Evolutionary conservation across 2,113 vertebrate species (phyloP), one percentile per base, ranked within the genome.

Genomic region (Pseudorhombus dupliciocellatus): DNA sequence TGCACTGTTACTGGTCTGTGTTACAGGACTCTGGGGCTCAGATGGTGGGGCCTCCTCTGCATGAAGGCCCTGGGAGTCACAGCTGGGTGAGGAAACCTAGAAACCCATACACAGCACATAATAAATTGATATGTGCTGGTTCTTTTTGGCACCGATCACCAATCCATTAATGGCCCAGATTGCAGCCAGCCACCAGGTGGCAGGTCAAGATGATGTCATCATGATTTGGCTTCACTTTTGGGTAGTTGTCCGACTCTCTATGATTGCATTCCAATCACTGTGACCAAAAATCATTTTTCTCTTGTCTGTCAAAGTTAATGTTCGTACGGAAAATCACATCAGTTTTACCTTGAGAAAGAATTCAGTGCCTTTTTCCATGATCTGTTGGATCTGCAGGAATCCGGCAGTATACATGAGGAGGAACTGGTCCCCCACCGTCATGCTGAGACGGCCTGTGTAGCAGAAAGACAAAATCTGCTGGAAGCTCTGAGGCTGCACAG

Each of bases 371-470:
- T 98, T 97, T 89, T 99, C 97, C 96, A 99, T 98, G 90, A 99
- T 99, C 91, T 98, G 96, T 87, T 98, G 97, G 92, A 99, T 99
- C 94, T 99, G 97, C 87, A 99, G 94, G 90, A 99, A 99, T 44
- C 97, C 97, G 0, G 97, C 97, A 0, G 97, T 99, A 80, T 99
- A 99, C 96, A 99, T 99, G 60, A 99, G 95, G 56, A 99, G 93
- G 85, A 99, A 98, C 92, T 99, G 97, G 89, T 99, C 97, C 0
- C 97, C 96, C 89, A 98, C 95, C 0, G 97, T 98, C 97, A 99
- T 98, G 94, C 97, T 99, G 30, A 98, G 95, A 6, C 97, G 91
- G 28, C 97, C 97, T 0, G 97, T 98, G 90, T 98, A 99, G 89
- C 97, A 99, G 93, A 99, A 99, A 71, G 95, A 92, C 82, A 99